phyloP scores from a whole-genome alignment of 2,797 vertebrate genomes.

The Chloroceryle inda region DNA sequence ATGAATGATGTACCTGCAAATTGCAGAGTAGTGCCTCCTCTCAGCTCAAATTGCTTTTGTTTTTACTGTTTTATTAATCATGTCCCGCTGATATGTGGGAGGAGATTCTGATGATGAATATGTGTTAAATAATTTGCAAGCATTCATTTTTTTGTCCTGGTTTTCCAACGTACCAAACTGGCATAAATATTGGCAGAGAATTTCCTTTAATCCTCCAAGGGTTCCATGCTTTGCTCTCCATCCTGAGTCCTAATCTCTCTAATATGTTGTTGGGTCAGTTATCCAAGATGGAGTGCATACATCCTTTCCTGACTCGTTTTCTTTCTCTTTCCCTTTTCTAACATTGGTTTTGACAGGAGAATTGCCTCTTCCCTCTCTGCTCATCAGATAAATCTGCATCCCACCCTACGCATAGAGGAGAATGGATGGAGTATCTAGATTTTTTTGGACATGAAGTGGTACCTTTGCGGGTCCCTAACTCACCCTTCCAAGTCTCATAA shows the following conservation, averaged over 20 bases:
- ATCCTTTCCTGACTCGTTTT: slow-evolving; percentile 22
- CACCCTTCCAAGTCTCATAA: slow-evolving; percentile 74
- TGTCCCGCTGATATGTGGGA: slow-evolving; percentile 27
- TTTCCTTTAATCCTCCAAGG: slow-evolving; percentile 54
- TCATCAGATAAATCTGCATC: neutral
- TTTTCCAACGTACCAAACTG: slow-evolving; percentile 48
- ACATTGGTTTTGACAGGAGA: neutral
- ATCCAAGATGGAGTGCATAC: neutral
- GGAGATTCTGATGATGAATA: slow-evolving; percentile 58
- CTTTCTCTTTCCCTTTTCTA: slow-evolving; percentile 36
- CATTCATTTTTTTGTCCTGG: slow-evolving; percentile 23
- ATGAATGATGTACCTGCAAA: neutral
- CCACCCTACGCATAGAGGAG: slow-evolving; percentile 1
- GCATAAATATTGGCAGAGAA: slow-evolving; percentile 69
- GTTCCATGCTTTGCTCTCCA: slow-evolving; percentile 40
- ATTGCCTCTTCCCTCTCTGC: slow-evolving; percentile 1
- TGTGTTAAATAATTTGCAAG: slow-evolving; percentile 65
- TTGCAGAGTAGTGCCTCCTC: neutral
- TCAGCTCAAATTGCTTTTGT: slow-evolving; percentile 39
- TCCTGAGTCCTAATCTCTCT: slow-evolving; percentile 45
- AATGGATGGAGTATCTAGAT: slow-evolving; percentile 17
- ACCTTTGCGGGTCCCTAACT: slow-evolving; percentile 72
- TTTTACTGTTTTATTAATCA: slow-evolving; percentile 60
- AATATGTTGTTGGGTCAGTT: slow-evolving; percentile 54
- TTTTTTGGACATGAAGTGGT: slow-evolving; percentile 61